A percentile compares a stretch with the other conserved stretches of the same genome.
Conservation (phyloP, 2,888 invertebrate genomes). For the Agrochola lychnidis region DNA sequence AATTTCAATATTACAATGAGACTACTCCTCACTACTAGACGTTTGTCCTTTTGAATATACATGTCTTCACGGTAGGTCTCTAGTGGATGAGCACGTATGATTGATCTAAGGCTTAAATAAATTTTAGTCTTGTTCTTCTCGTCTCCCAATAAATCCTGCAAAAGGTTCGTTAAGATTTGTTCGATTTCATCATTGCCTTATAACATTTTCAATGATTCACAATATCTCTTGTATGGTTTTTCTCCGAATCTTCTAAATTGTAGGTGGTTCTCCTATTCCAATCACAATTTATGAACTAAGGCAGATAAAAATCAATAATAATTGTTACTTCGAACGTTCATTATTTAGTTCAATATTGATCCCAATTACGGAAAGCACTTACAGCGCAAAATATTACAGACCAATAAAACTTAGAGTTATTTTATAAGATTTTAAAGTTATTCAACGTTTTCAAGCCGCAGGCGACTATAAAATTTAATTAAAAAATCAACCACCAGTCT, state of each 20-base stretch:
- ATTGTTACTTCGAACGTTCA: neutral
- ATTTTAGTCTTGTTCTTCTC: neutral
- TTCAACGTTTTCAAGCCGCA: constrained; percentile 56
- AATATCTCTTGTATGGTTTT: neutral
- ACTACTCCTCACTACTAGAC: constrained; percentile 59
- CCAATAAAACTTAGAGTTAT: constrained; percentile 49
- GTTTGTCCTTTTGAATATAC: constrained; percentile 57
- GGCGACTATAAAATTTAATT: constrained; percentile 65
- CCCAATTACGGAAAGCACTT: constrained; percentile 39
- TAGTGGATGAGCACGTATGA: constrained; percentile 12
- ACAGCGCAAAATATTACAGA: constrained; percentile 42
- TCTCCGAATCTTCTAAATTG: neutral
- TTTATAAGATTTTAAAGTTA: constrained; percentile 56
- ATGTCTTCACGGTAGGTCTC: constrained; percentile 54
- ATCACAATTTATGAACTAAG: constrained; percentile 10
- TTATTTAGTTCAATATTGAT: constrained; percentile 42
- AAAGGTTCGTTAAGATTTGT: neutral
- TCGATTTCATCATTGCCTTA: neutral
- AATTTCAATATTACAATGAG: constrained; percentile 69
- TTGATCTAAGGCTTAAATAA: neutral
- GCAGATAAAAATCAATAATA: constrained; percentile 13
- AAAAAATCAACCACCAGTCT: constrained; percentile 64
- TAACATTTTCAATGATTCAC: neutral
- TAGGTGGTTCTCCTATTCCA: neutral
- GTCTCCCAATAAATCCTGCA: neutral